Evolutionary conservation across 2,113 vertebrate species (phyloP).

Genomic region (Glareola pratincola): DNA sequence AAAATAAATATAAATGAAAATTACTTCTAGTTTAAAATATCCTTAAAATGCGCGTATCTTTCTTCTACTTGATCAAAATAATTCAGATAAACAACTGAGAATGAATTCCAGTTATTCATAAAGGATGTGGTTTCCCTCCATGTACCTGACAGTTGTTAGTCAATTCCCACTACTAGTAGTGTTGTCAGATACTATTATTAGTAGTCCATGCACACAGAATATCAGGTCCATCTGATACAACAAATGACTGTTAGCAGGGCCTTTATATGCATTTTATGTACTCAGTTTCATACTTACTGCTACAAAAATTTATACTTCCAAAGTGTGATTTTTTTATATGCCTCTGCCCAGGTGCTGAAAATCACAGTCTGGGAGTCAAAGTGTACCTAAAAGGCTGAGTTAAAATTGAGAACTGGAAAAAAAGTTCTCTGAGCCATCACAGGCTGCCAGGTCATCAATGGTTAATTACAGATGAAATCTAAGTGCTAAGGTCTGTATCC

Average conservation of each 20-base stretch:
- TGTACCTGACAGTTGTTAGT: background rate
- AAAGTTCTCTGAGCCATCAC: background rate
- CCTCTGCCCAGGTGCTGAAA: background rate
- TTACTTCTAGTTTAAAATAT: background rate
- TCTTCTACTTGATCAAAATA: background rate
- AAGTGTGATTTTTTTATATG: background rate
- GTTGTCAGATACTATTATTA: background rate
- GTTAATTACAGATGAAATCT: background rate
- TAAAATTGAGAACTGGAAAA: background rate
- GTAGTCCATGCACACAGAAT: accelerated
- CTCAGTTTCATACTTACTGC: background rate
- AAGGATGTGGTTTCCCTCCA: accelerated
- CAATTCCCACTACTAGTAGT: background rate
- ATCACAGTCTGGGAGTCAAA: background rate
- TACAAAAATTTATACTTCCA: background rate
- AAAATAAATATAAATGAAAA: background rate
- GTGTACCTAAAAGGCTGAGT: background rate
- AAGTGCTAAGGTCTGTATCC: background rate
- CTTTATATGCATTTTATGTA: background rate
- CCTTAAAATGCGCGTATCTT: background rate
- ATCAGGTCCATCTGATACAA: background rate
- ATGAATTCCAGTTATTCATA: background rate
- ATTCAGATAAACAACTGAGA: background rate
- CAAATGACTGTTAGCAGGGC: background rate
- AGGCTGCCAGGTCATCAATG: background rate